Evolutionary conservation across 2,797 vertebrate genomes (phyloP), one percentile per base, ranked within the genome.

Genomic region (Falco biarmicus): DNA sequence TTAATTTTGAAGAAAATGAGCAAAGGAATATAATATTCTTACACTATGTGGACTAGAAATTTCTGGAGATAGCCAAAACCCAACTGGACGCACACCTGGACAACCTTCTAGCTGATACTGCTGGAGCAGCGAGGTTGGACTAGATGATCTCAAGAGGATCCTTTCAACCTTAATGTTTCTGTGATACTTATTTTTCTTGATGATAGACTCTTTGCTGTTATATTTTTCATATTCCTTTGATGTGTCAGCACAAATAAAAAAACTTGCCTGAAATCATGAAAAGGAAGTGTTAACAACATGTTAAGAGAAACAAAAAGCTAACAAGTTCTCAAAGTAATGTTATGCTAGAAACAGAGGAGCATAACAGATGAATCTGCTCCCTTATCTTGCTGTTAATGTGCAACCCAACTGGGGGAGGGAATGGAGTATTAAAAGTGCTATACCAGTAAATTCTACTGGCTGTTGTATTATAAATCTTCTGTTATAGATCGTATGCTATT

Each of bases 381-480:
- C 43, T 84, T 92, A 68, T 64, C 66, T 74, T 89, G 48, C 88
- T 68, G 57, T 74, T 95, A 93, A 91, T 57, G 53, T 61, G 53
- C 65, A 68, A 68, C 16, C 45, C 48, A 87, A 3, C 31, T 0
- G 0, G 32, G 53, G 50, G 34, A 87, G 28, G 29, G 84, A 93
- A 78, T 25, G 48, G 50, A 39, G 24, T 54, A 60, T 78, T 87
- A 51, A 13, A 92, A 90, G 74, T 85, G 68, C 75, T 89, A 74
- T 85, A 93, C 76, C 76, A 78, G 94, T 91, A 96, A 96, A 84
- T 79, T 94, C 85, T 84, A 51, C 43, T 45, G 41, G 37, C 61
- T 78, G 41, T 64, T 84, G 31, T 75, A 16, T 71, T 88, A 94
- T 83, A 94, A 95, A 94, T 95, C 92, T 88, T 86, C 26, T 94